Base-by-base conservation (phyloP, 2,888 invertebrate species). In the Luperina testacea region DNA sequence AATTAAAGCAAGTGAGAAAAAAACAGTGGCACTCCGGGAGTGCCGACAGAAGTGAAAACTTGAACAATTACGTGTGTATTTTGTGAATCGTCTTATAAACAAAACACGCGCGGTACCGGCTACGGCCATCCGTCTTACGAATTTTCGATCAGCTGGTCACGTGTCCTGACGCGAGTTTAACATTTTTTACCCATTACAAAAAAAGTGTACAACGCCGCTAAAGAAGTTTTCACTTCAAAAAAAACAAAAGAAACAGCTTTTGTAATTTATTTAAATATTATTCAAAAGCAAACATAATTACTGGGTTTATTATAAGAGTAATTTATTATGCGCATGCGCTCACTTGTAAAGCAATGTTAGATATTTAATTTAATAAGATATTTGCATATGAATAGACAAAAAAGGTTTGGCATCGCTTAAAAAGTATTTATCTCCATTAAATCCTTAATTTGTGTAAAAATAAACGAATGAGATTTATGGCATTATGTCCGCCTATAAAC, bases 251-350 rank as follows among this genome's bases (percentile, higher is more conserved):
- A n/a, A 15, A 27, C 20, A 51, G 7, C 32, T 24, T 15, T n/a
- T 38, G 1, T 59, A 61, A 71, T 71, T 71, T 71, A 71, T 71
- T 71, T 20, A 71, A 71, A 71, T 71, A 59, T 42, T 71, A 71
- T 71, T 71, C 71, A 59, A 59, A 53, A 59, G 59, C 59, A 59
- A 71, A 71, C 59, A 42, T n/a, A 71, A 71, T 42, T 20, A 71
- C 71, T 59, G 13, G n/a, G 11, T 71, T 71, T 59, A n/a, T 71
- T 61, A 42, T 42, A 71, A 71, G 59, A 59, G 71, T 42, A 71
- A 61, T 1, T 71, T 71, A n/a, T 0, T 38, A 38, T 15, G 32
- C 53, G 71, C n/a, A 38, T 6, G 32, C 57, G 71, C 38, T 38
- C 57, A 9, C 6, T n/a, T 71, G 59, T 71, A 59, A 57, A 59